These are phyloP conservation scores for Scaptomyza parva DNA, from an alignment of 2,888 invertebrate species.

Conservation along the genomic window DNA sequence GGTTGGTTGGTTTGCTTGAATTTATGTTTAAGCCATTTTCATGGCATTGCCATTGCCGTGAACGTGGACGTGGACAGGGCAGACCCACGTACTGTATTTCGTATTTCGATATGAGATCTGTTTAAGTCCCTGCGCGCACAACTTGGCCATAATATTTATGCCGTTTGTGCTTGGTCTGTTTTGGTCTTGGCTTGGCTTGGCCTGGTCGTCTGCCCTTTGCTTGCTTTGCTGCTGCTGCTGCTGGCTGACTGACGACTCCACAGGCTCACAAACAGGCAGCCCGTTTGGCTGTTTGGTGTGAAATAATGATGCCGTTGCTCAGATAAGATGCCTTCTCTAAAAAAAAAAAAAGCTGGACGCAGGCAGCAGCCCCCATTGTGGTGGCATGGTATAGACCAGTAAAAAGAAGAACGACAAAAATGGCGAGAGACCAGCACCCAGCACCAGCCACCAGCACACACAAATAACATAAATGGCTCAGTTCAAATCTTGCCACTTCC, in stretches of 20 bases:
- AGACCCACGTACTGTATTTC: slow-evolving; percentile 60
- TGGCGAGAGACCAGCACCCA: slow-evolving; percentile 43
- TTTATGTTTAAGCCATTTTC: slow-evolving; percentile 70
- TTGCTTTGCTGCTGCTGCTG: slow-evolving; percentile 24
- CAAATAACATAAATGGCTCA: slow-evolving; percentile 68
- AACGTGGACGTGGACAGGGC: background rate
- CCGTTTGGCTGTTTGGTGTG: slow-evolving; percentile 72
- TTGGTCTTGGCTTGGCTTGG: slow-evolving; percentile 45
- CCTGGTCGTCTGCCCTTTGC: slow-evolving; percentile 52
- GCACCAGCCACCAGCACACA: too few species aligned
- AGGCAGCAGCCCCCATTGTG: slow-evolving; percentile 60
- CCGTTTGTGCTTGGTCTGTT: slow-evolving; percentile 55
- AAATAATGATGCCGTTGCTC: slow-evolving; percentile 83
- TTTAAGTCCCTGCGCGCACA: slow-evolving; percentile 35
- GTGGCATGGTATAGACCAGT: slow-evolving; percentile 44
- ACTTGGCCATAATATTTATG: slow-evolving; percentile 75
- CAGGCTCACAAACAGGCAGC: background rate
- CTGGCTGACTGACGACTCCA: slow-evolving; percentile 14
- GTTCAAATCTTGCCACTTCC: slow-evolving; percentile 51
- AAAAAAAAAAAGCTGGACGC: slow-evolving; percentile 65
- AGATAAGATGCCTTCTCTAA: slow-evolving; percentile 79
- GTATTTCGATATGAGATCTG: slow-evolving; percentile 79
- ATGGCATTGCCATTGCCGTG: slow-evolving; percentile 57
- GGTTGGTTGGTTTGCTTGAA: slow-evolving; percentile 41
- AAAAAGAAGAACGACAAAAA: slow-evolving; percentile 27